phyloP scores from a whole-genome alignment of 2,113 vertebrate genomes.

The Martes martes region DNA sequence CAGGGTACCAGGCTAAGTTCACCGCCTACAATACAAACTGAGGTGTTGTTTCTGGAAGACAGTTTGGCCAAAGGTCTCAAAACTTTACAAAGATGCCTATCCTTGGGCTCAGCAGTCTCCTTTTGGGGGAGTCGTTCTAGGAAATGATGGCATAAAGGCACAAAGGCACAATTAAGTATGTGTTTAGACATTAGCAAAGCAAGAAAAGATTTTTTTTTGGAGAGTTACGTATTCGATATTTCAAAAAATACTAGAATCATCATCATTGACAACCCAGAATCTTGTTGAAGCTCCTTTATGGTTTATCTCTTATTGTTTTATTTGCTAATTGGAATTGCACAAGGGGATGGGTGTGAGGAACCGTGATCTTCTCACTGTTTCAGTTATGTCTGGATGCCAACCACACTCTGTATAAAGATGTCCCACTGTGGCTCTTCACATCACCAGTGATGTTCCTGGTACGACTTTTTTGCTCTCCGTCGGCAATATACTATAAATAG shows the following conservation, averaged over 20 bases:
- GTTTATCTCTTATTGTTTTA: neutral
- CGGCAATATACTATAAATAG: constrained; percentile 21
- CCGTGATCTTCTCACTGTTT: neutral
- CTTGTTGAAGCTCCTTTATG: neutral
- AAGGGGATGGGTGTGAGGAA: neutral
- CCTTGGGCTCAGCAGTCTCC: neutral
- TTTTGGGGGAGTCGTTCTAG: neutral
- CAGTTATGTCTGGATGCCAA: neutral
- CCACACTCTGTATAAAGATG: neutral
- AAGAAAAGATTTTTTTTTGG: neutral
- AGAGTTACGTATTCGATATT: neutral
- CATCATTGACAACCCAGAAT: neutral
- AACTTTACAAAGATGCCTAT: neutral
- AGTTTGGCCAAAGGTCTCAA: neutral
- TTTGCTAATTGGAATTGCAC: neutral
- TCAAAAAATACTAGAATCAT: neutral
- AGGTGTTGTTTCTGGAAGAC: neutral
- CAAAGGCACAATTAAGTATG: neutral
- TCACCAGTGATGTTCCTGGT: neutral
- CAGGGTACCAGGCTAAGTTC: neutral
- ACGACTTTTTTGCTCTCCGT: neutral
- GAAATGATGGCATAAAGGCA: neutral
- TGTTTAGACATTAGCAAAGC: neutral
- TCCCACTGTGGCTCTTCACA: neutral
- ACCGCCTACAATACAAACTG: neutral